Evolutionary conservation across 2,888 invertebrate species (phyloP).

Genomic region (Pseudococcus longispinus): DNA sequence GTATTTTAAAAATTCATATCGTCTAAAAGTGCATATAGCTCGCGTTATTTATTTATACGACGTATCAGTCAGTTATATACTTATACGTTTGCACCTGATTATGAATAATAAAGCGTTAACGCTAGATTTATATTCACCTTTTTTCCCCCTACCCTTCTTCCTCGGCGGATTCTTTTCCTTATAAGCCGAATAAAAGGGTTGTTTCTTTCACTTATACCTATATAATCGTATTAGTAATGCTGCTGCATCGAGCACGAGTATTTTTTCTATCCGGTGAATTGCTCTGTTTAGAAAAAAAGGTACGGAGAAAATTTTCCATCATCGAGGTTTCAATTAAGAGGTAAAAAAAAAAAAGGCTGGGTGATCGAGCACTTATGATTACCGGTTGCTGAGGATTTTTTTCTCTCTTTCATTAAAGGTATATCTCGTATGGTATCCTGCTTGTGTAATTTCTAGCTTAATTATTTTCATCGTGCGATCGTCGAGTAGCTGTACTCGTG

Average conservation of each 20-base stretch:
- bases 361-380: neutral
- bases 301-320: neutral
- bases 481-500: neutral
- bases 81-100: constrained; percentile 36
- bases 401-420: neutral
- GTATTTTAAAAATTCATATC: constrained; percentile 33
- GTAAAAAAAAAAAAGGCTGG: neutral
- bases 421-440: neutral
- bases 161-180: neutral
- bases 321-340: neutral
- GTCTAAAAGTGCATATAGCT: constrained; percentile 33
- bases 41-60: constrained; percentile 24
- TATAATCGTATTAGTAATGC: constrained; percentile 13
- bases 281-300: neutral
- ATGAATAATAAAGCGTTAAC: constrained; percentile 38
- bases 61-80: constrained; percentile 16
- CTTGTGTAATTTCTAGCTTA: neutral
- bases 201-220: constrained; percentile 7
- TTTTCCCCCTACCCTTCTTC: neutral
- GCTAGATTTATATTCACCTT: constrained; percentile 24
- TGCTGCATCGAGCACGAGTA: neutral
- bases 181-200: constrained; percentile 24
- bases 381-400: neutral
- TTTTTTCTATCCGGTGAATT: neutral
- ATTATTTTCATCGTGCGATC: neutral